These are phyloP conservation scores for Neomorphus geoffroyi DNA, from an alignment of 2,797 vertebrate species.

Conservation along the genomic window DNA sequence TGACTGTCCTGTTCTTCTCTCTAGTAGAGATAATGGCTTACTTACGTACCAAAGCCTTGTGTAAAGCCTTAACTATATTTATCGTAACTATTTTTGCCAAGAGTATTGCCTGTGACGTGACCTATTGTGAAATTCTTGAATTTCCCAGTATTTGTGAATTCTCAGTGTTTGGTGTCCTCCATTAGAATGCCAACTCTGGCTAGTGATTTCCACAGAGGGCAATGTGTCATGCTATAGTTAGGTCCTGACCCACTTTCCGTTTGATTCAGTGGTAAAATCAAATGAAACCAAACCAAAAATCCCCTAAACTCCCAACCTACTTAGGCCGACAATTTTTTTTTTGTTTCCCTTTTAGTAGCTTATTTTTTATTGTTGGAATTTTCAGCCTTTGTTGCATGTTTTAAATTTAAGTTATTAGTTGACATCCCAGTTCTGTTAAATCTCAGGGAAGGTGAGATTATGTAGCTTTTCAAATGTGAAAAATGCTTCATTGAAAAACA, in stretches of 20 bases:
- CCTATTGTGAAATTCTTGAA: neutral
- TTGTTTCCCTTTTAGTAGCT: neutral
- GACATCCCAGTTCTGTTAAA: neutral
- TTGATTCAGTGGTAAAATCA: neutral
- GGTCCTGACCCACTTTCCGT: neutral
- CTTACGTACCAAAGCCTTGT: neutral
- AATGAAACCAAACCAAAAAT: neutral
- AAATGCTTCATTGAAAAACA: neutral
- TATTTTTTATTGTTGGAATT: neutral
- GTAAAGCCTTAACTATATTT: conserved; percentile 3
- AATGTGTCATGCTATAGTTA: neutral
- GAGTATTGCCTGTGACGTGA: neutral
- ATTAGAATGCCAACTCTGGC: neutral
- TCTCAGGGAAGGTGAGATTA: neutral
- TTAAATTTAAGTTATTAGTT: neutral
- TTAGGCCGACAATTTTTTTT: neutral
- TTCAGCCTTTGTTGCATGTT: neutral
- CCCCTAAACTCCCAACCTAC: neutral
- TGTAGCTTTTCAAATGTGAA: neutral
- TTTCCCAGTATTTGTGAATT: neutral
- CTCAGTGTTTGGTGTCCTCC: neutral
- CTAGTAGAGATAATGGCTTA: neutral
- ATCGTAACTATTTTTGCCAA: neutral
- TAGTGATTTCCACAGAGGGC: neutral
- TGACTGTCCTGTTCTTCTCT: neutral